phyloP scores from a whole-genome alignment of 2,888 invertebrate species.

The Lacanobia wlatinum region DNA sequence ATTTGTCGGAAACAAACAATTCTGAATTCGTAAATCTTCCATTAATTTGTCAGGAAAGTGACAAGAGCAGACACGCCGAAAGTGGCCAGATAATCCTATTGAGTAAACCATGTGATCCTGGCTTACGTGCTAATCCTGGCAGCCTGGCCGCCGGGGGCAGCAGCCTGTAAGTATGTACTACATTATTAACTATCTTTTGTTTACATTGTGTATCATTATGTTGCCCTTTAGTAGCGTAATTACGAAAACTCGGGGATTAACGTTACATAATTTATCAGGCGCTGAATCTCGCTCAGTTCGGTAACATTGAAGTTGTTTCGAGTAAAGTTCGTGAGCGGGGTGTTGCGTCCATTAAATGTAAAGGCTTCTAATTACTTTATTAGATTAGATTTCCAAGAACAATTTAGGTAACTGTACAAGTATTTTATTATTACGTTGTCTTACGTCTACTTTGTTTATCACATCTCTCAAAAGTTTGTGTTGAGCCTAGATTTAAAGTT shows the following conservation, averaged over 20 bases:
- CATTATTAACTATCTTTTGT: slow-evolving; percentile 41
- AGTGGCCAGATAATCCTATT: slow-evolving; percentile 50
- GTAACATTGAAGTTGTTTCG: slow-evolving; percentile 48
- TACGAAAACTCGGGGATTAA: slow-evolving; percentile 54
- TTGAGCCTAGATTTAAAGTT: background rate
- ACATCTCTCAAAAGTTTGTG: background rate
- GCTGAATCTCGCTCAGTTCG: slow-evolving; percentile 48
- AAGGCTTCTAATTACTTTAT: slow-evolving; percentile 27
- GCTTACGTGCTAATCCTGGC: slow-evolving; percentile 51
- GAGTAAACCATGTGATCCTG: slow-evolving; percentile 50
- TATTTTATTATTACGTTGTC: slow-evolving; percentile 9
- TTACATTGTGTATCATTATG: slow-evolving; percentile 31
- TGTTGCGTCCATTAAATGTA: slow-evolving; percentile 47
- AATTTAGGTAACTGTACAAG: slow-evolving; percentile 19
- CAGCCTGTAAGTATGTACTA: slow-evolving; percentile 27
- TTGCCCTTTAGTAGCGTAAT: slow-evolving; percentile 47
- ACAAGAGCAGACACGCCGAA: slow-evolving; percentile 34
- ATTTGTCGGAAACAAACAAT: slow-evolving; percentile 48
- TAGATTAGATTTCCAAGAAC: slow-evolving; percentile 30
- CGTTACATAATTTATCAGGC: slow-evolving; percentile 60
- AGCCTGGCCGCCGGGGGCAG: slow-evolving; percentile 9
- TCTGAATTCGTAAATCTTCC: slow-evolving; percentile 40
- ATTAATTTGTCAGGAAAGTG: slow-evolving; percentile 55
- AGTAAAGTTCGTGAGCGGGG: slow-evolving; percentile 30
- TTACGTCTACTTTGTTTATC: background rate